Percentiles rank a stretch among this genome's conserved stretches.
phyloP scores from a whole-genome alignment of 30 jellyfish, hydroid and myxozoan species.

The Morbakka virulenta region DNA sequence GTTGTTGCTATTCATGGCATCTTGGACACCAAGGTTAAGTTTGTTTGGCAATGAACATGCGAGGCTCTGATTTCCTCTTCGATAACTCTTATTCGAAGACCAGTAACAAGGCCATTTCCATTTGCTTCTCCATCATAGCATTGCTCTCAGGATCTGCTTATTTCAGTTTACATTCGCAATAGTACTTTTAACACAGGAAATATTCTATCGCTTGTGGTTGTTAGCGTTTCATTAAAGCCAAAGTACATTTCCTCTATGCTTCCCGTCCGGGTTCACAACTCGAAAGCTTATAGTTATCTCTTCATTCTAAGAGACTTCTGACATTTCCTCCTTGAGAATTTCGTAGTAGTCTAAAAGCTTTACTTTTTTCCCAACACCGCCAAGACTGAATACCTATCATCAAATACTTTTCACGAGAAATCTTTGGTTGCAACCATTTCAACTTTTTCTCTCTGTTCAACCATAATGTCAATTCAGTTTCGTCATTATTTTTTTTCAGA shows the following conservation, averaged over 20 bases:
- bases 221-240: conserved; percentile 37
- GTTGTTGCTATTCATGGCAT: background rate
- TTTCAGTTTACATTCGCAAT: no score
- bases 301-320: conserved; percentile 27
- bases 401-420: conserved; percentile 22
- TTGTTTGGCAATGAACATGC: no score
- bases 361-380: conserved; percentile 3
- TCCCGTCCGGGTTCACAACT: conserved; percentile 20
- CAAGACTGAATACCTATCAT: conserved; percentile 20
- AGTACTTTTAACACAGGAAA: conserved; percentile 7
- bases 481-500: no score
- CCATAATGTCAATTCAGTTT: no score
- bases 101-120: no score
- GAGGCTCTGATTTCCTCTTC: no score
- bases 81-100: no score
- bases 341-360: conserved; percentile 33
- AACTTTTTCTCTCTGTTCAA: conserved; percentile 39
- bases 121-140: no score
- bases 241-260: conserved; percentile 17
- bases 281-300: conserved; percentile 37
- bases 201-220: conserved; percentile 10
- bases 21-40: no score
- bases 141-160: no score
- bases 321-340: conserved; percentile 24
- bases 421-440: conserved; percentile 34